Percentiles rank a stretch among this genome's conserved stretches.
Conservation (phyloP, 2,888 invertebrate genomes). For the Eupelmus urozonus region DNA sequence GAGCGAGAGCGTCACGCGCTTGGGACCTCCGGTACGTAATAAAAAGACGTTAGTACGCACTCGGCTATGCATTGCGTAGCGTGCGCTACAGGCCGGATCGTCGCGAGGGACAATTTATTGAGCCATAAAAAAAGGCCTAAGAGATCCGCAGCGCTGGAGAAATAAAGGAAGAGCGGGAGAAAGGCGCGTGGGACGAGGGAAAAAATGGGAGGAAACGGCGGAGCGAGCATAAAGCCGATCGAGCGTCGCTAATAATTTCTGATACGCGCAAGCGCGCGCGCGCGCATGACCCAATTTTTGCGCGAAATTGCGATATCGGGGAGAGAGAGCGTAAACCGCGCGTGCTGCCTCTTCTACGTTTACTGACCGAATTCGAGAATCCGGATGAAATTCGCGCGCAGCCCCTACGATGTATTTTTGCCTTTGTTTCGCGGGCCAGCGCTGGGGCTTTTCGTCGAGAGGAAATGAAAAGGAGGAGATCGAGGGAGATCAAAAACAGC, state of each 20-base stretch:
- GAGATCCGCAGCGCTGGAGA: slow-evolving; percentile 14
- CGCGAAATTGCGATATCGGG: slow-evolving; percentile 5
- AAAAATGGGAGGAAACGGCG: slow-evolving; percentile 53
- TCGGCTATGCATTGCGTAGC: slow-evolving; percentile 39
- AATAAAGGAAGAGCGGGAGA: not conserved
- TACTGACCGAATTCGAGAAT: no score
- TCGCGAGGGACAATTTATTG: slow-evolving; percentile 39
- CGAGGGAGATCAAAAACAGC: slow-evolving; percentile 32
- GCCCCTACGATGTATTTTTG: no score
- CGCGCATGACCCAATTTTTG: slow-evolving; percentile 39
- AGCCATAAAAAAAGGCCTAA: slow-evolving; percentile 41
- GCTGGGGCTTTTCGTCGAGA: not conserved
- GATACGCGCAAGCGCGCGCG: not conserved
- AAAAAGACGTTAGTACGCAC: slow-evolving; percentile 34
- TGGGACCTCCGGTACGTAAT: no score
- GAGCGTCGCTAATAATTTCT: slow-evolving; percentile 38
- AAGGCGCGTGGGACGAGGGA: slow-evolving; percentile 34
- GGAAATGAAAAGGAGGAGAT: slow-evolving; percentile 21
- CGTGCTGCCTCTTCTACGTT: no score
- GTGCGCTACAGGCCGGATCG: slow-evolving; percentile 21
- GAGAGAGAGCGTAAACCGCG: no score
- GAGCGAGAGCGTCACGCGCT: no score
- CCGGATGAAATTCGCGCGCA: no score
- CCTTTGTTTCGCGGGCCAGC: not conserved
- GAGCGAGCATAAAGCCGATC: slow-evolving; percentile 23